Percentiles rank a stretch among this genome's conserved stretches.
Evolutionary conservation across 2,797 vertebrate species (phyloP).

Genomic region (Sorex maritimensis): DNA sequence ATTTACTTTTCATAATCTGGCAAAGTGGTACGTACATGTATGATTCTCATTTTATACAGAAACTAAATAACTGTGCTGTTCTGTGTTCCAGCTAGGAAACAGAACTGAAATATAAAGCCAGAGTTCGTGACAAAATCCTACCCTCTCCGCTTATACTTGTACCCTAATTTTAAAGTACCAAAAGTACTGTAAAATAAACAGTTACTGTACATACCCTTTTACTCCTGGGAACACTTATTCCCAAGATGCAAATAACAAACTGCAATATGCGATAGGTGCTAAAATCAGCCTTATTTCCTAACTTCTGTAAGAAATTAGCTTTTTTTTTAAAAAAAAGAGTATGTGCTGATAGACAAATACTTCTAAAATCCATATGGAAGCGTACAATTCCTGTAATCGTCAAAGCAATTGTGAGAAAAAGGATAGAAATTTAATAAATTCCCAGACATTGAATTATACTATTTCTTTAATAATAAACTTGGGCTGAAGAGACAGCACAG

Average conservation of each 20-base stretch:
- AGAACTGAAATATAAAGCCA: slow-evolving; percentile 16
- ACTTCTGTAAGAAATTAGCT: slow-evolving; percentile 35
- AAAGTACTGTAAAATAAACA: slow-evolving; percentile 66
- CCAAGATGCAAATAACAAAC: slow-evolving; percentile 64
- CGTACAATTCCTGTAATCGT: too few species aligned
- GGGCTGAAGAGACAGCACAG: too few species aligned
- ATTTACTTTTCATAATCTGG: slow-evolving; percentile 14
- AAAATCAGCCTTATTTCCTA: slow-evolving; percentile 52
- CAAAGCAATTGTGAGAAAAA: too few species aligned
- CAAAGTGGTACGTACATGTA: background rate
- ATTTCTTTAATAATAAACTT: slow-evolving; percentile 51
- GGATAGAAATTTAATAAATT: too few species aligned
- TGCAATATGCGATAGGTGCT: slow-evolving; percentile 13
- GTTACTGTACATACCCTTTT: background rate
- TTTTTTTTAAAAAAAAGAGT: slow-evolving; percentile 12
- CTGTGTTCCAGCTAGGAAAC: background rate
- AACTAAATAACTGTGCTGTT: slow-evolving; percentile 29
- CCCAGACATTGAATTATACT: slow-evolving; percentile 52
- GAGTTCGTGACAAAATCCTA: background rate
- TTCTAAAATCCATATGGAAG: too few species aligned
- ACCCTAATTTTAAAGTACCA: slow-evolving; percentile 63
- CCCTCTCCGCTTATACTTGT: slow-evolving; percentile 4
- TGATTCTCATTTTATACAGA: slow-evolving; percentile 16
- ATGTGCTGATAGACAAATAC: slow-evolving; percentile 30
- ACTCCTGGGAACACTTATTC: slow-evolving; percentile 67